A percentile compares a stretch with the other conserved stretches of the same genome.
Evolutionary conservation across 2,888 invertebrate genomes (phyloP).

Genomic region (Campoplex nolae): DNA sequence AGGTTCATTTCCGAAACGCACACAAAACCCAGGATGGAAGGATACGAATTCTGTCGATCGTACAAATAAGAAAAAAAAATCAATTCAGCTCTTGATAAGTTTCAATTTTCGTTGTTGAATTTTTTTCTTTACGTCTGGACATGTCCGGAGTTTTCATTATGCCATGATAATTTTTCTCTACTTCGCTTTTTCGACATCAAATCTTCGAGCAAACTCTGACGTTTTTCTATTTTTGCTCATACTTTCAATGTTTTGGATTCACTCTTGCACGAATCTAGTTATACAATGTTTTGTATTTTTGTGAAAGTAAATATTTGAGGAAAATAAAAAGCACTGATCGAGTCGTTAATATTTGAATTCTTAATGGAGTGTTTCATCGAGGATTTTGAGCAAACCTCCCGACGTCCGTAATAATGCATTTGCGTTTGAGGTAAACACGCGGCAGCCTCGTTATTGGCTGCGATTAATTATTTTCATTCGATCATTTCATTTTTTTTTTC

Average conservation of each 20-base stretch:
- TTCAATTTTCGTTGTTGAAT: background rate
- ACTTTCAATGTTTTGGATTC: background rate
- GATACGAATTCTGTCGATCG: constrained; percentile 1
- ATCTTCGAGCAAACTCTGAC: constrained; percentile 58
- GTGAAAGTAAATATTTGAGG: background rate
- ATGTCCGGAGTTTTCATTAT: constrained; percentile 3
- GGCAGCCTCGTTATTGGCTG: constrained; percentile 13
- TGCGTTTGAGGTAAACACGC: background rate
- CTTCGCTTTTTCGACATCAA: constrained; percentile 72
- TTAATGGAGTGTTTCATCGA: background rate
- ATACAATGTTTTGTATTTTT: background rate
- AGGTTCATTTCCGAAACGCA: constrained; percentile 45
- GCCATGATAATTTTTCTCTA: constrained; percentile 28
- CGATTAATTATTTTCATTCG: constrained; percentile 58
- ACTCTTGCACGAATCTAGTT: background rate
- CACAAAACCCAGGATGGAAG: constrained; percentile 22
- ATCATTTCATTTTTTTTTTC: constrained; percentile 21
- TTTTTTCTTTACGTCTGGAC: constrained; percentile 7
- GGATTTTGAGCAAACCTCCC: background rate
- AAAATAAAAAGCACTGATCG: background rate
- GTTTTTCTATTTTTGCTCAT: constrained; percentile 2
- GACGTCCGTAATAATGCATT: constrained; percentile 23
- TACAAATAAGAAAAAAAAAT: background rate
- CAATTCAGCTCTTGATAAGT: background rate
- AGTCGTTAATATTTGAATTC: constrained; percentile 2